Conservation (phyloP, 2,888 invertebrate species). For the Blera fallax region DNA sequence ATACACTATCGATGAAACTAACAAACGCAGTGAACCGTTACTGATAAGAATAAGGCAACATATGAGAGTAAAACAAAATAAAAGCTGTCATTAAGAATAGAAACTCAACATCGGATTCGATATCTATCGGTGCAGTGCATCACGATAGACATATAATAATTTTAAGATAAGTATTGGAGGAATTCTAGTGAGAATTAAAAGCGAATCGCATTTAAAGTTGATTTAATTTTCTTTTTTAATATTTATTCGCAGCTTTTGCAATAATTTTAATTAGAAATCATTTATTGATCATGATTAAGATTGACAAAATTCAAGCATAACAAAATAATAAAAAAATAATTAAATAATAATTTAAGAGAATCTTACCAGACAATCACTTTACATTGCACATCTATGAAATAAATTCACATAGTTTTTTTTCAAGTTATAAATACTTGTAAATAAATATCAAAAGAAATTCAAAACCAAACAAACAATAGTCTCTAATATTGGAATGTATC, state of each 20-base stretch:
- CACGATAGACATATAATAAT: no score
- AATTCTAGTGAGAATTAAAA: no score
- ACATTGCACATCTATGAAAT: slow-evolving; percentile 30
- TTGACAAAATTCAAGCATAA: neutral
- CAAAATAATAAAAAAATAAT: neutral
- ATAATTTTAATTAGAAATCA: neutral
- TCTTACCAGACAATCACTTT: slow-evolving; percentile 10
- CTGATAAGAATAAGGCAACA: no score
- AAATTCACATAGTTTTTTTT: neutral
- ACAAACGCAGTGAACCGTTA: no score
- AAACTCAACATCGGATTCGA: no score
- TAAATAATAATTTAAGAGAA: neutral
- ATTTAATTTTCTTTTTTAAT: neutral
- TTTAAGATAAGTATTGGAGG: no score
- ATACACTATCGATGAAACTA: no score
- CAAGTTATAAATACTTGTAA: neutral
- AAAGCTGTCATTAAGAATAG: no score
- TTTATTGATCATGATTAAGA: neutral
- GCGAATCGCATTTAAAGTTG: neutral
- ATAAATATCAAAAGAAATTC: neutral
- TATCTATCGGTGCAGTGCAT: no score
- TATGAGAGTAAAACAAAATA: no score
- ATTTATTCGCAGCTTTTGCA: neutral
- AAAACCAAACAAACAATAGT: slow-evolving; percentile 11
- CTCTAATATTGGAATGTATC: slow-evolving; percentile 42